Conservation (phyloP, 2,113 vertebrate species). For the Pelecanus crispus region DNA sequence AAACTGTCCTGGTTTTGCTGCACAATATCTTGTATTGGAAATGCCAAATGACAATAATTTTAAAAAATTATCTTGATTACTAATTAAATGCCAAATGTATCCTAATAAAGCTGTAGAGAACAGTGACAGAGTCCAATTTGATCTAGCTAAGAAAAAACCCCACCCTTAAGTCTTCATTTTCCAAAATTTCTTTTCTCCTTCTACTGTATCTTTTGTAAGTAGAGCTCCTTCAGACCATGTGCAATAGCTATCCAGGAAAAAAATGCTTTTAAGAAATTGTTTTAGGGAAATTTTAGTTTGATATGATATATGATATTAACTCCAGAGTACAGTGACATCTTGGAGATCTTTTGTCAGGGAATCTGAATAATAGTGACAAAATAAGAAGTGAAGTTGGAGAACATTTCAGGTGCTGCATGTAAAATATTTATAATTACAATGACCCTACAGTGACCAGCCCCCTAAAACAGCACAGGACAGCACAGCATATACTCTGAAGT, state of each 20-base stretch:
- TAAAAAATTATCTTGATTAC: neutral
- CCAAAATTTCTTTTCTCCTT: neutral
- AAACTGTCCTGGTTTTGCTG: neutral
- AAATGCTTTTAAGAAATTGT: neutral
- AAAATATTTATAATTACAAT: neutral
- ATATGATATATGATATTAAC: neutral
- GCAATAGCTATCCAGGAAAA: neutral
- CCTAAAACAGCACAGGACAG: neutral
- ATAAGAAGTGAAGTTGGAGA: neutral
- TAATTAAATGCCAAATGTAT: neutral
- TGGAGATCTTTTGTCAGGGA: neutral
- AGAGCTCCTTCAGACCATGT: neutral
- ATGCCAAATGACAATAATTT: neutral
- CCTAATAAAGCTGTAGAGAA: neutral
- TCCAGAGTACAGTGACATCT: neutral
- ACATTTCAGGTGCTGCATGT: neutral
- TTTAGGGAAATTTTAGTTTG: neutral
- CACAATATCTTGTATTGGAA: neutral
- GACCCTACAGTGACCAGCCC: neutral
- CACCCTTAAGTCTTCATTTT: neutral
- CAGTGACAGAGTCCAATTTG: neutral
- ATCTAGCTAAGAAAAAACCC: neutral
- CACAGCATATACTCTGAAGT: neutral
- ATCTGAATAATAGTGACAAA: neutral
- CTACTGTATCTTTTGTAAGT: neutral